Evolutionary conservation across 2,113 vertebrate genomes (phyloP).

Genomic region (Erinaceus europaeus): DNA sequence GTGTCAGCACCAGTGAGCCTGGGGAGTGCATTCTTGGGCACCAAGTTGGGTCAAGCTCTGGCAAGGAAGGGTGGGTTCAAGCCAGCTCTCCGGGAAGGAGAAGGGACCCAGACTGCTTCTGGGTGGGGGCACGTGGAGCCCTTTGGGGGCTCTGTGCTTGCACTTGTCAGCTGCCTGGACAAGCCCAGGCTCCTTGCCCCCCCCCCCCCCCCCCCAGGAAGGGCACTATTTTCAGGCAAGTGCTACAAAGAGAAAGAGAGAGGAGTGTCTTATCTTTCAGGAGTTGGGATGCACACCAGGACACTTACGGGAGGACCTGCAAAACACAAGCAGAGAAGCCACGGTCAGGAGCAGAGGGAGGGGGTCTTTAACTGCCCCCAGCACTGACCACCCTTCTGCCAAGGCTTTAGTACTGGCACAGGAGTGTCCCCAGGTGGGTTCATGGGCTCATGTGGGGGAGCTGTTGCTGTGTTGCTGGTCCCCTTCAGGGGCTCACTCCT

Average conservation of each 20-base stretch:
- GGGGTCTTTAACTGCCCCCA: not conserved
- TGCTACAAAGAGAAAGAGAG: constrained; percentile 54
- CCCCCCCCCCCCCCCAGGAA: too few relatives aligned
- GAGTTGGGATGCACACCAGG: constrained; percentile 24
- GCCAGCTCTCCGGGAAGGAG: not conserved
- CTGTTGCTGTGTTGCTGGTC: too few relatives aligned
- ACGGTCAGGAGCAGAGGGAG: constrained; percentile 1
- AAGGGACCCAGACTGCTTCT: not conserved
- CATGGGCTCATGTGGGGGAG: too few relatives aligned
- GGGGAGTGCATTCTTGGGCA: not conserved
- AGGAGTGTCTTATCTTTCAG: constrained; percentile 82
- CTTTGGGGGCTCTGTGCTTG: not conserved
- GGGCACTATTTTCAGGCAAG: constrained; percentile 59
- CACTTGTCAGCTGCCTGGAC: too few relatives aligned
- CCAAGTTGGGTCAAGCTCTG: not conserved
- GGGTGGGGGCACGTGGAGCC: not conserved
- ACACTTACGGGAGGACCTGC: constrained; percentile 95
- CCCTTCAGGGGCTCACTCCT: too few relatives aligned
- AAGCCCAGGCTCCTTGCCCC: too few relatives aligned
- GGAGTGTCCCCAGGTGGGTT: not conserved
- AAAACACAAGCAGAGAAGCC: constrained; percentile 85
- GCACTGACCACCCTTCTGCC: too few relatives aligned
- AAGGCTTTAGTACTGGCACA: not conserved
- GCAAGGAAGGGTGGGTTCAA: not conserved
- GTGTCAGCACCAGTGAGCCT: not conserved